Conservation (phyloP, 92 coral and sea anemone species). For the Palythoa heliodiscus region DNA sequence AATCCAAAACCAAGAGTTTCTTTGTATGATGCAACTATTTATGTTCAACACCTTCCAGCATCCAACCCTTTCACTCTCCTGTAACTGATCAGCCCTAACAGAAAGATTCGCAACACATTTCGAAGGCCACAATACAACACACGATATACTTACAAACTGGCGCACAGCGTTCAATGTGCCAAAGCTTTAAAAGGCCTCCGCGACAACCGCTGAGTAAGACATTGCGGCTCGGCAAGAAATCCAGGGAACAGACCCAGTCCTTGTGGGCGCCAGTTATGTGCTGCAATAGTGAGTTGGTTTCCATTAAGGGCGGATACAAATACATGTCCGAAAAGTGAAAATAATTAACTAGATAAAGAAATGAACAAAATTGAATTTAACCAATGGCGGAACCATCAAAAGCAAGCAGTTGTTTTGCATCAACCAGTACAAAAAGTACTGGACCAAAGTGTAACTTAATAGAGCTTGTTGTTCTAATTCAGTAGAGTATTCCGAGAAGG, state of each 20-base stretch:
- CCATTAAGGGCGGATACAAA: no score
- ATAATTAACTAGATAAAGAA: no score
- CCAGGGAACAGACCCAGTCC: conserved; percentile 98
- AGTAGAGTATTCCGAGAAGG: no score
- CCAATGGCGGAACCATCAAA: no score
- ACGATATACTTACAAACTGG: conserved; percentile 74
- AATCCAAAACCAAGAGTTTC: no score
- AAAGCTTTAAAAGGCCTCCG: conserved; percentile 86
- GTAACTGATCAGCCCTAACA: neutral
- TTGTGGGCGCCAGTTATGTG: conserved; percentile 93
- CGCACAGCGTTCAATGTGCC: conserved; percentile 88
- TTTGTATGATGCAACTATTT: neutral
- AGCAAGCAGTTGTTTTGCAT: no score
- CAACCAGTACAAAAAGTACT: no score
- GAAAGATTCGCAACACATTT: neutral
- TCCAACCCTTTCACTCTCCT: neutral
- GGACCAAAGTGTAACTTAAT: no score
- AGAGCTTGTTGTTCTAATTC: no score
- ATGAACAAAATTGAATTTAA: no score
- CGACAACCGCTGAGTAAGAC: conserved; percentile 98
- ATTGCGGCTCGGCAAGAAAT: conserved; percentile 78
- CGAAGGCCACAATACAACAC: neutral
- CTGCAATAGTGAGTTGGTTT: conserved; percentile 33
- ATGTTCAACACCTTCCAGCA: neutral
- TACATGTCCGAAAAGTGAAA: no score